Evolutionary conservation across 2,113 vertebrate species (phyloP).

Genomic region (Melanerpes formicivorus): DNA sequence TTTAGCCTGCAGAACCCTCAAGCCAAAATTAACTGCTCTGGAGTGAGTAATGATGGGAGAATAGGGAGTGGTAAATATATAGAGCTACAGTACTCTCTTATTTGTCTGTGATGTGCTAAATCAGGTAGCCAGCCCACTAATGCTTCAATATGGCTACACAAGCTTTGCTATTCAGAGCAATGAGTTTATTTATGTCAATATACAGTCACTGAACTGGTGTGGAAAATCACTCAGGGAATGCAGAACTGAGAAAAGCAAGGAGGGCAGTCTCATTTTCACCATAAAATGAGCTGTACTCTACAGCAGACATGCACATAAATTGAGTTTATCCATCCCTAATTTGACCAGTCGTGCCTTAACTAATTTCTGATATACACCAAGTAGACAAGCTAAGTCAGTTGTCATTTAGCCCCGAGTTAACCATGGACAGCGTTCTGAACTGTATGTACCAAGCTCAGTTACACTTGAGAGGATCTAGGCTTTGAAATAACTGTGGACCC

Average conservation of each 20-base stretch:
- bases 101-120: neutral
- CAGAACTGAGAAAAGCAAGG: neutral
- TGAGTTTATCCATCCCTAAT: neutral
- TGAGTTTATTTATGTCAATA: neutral
- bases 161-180: neutral
- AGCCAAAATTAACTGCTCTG: neutral
- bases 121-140: neutral
- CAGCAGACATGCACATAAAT: neutral
- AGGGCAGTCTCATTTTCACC: neutral
- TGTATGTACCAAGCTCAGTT: neutral
- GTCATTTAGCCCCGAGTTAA: neutral
- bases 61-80: rapidly evolving
- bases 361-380: neutral
- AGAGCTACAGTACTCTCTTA: neutral
- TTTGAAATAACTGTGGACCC: neutral
- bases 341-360: neutral
- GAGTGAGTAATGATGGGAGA: neutral
- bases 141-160: neutral
- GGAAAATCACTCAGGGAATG: neutral
- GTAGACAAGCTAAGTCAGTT: neutral
- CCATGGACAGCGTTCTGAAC: neutral
- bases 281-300: neutral
- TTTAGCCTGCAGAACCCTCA: neutral
- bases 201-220: neutral
- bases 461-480: neutral